Base-by-base conservation (phyloP, 2,113 vertebrate genomes). In the Xenopus laevis region DNA sequence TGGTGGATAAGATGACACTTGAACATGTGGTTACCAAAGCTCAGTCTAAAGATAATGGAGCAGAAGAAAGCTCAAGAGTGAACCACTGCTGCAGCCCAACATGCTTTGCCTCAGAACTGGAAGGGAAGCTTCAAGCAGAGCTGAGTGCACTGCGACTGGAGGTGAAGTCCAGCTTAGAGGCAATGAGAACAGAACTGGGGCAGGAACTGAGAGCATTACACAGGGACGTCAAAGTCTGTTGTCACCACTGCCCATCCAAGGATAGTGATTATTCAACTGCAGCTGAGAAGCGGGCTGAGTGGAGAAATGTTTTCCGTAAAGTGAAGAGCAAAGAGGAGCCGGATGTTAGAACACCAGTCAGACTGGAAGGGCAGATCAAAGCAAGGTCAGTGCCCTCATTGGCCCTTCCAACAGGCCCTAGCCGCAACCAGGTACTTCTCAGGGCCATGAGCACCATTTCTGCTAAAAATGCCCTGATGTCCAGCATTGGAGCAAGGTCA, bases 381-480 rank as follows among this genome's bases (percentile, higher is more conserved):
- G 74, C 74, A 64, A 44, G 79, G 45, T 81, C 81, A 0, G 71
- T 82, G 55, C 81, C 87, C 7, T 82, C 82, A 0, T 79, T 88
- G 68, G 73, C 79, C 0, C 68, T 72, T 2, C 65, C 72, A 9
- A 60, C 76, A 7, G 33, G 57, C 61, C 71, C 84, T 15, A 82
- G 79, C 17, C 88, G 82, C 74, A 86, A 81, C 68, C 83, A 89
- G 65, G 82, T 84, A 4, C 88, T 91, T 64, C 87, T 86, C 17
- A 85, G 86, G 30, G 92, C 90, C 67, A 83, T 89, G 86, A 90
- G 90, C 65, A 70, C 74, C 45, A 83, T 90, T 82, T 80, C 86
- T 15, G 85, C 90, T 4, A 87, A 89, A 72, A 88, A 84, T 0
- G 84, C 85, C 11, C 59, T 82, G 4, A 76, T 86, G 0, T 72